Base-by-base conservation (phyloP, 2,888 invertebrate species). In the Parnassius orleans region DNA sequence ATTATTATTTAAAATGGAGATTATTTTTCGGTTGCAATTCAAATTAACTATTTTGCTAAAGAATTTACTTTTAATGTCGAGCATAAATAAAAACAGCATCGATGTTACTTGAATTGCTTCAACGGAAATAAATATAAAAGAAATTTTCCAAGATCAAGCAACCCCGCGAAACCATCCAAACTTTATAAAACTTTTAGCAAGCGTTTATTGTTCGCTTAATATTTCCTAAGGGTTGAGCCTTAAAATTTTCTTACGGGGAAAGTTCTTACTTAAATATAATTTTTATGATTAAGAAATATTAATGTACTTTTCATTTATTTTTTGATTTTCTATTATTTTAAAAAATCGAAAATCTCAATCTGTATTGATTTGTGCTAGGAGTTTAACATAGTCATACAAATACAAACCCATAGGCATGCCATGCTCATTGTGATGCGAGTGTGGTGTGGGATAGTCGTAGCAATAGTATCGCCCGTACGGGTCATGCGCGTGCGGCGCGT, bases 381-480 rank as follows among this genome's bases (percentile, higher is more conserved):
- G 7, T 44, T 24, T 33, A n/a, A 33, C 9, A 42, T 9, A 47
- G 43, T 9, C 14, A 58, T 24, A 57, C 33, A 19, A 19, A 70
- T 74, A 84, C 90, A 77, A 75, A 90, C 90, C 90, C 85, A 87
- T 85, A 62, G 87, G 83, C 83, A 87, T 80, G 67, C 79, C 84
- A 83, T 89, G 88, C 67, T 90, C 90, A 76, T 77, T 77, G 70
- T 88, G 88, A 67, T 84, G 87, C 77, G 83, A 74, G 70, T 87
- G 87, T 72, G 87, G 87, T 68, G 78, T 69, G 69, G 86, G 84
- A 72, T 90, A 90, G 72, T 89, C 87, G 79, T 87, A 88, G 77
- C 88, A 88, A 76, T 89, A 90, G 80, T 89, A 88, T 69, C 88
- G 86, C 69, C 81, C 81, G 77, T 89, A 90, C 65, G 88, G 88